Percentiles rank a stretch among this genome's conserved stretches.
These are phyloP conservation scores for Arctocebus calabarensis DNA, from an alignment of 2,797 vertebrate species.

Conservation along the genomic window DNA sequence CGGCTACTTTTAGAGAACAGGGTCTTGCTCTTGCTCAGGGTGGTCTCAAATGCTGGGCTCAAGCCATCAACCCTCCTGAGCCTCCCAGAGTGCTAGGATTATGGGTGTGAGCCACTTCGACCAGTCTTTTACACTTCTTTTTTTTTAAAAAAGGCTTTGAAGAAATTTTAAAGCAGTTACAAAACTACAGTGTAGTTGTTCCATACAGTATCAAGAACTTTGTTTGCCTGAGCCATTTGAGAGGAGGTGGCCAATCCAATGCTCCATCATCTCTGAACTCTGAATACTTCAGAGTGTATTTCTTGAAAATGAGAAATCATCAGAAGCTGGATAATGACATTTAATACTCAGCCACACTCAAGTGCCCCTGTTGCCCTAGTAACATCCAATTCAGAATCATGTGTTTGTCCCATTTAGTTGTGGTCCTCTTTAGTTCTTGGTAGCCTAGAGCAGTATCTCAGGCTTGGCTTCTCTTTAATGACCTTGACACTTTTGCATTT, in stretches of 20 bases:
- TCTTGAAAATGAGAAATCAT: not conserved
- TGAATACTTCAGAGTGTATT: not conserved
- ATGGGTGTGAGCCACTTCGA: no score
- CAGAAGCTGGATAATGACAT: not conserved
- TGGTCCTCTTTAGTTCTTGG: not conserved
- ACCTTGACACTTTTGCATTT: not conserved
- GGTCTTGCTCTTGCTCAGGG: no score
- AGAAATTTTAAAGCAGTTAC: not conserved
- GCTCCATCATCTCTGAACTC: not conserved
- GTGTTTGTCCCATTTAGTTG: not conserved
- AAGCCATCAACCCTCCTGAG: no score
- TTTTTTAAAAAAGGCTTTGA: not conserved
- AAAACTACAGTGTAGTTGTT: not conserved
- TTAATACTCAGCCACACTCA: not conserved
- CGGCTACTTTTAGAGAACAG: no score
- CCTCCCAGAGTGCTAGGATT: no score
- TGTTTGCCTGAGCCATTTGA: not conserved
- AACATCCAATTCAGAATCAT: not conserved
- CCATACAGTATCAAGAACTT: not conserved
- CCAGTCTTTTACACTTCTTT: not conserved
- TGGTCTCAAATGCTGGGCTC: no score
- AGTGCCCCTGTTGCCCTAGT: not conserved
- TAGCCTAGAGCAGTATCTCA: not conserved
- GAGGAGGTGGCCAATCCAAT: not conserved
- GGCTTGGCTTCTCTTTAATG: slow-evolving; percentile 6